phyloP scores from a whole-genome alignment of 2,888 invertebrate genomes.

The Mythimna pallens region DNA sequence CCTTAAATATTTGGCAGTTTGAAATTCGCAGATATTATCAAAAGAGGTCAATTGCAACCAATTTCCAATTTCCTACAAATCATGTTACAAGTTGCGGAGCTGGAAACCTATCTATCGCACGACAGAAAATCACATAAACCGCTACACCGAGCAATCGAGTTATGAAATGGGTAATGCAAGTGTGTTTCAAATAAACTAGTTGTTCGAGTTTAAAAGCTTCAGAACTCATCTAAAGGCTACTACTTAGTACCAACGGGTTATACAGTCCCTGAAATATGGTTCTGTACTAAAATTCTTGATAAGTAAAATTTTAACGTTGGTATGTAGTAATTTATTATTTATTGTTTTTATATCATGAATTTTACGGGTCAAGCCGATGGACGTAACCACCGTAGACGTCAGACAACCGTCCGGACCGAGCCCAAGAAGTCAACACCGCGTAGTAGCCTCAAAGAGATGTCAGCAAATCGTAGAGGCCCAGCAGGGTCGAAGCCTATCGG shows the following conservation, averaged over 20 bases:
- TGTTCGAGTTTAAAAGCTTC: not conserved
- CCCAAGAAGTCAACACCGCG: too few relatives aligned
- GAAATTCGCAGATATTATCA: slow-evolving; percentile 6
- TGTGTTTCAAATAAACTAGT: slow-evolving; percentile 21
- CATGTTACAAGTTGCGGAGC: slow-evolving; percentile 24
- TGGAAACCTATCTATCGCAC: slow-evolving; percentile 21
- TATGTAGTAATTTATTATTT: too few relatives aligned
- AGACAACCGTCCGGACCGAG: too few relatives aligned
- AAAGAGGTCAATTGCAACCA: slow-evolving; percentile 26
- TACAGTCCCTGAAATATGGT: too few relatives aligned
- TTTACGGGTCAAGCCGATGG: too few relatives aligned
- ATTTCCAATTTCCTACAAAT: slow-evolving; percentile 40
- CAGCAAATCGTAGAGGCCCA: too few relatives aligned
- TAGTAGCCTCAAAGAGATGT: too few relatives aligned
- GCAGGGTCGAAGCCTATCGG: too few relatives aligned
- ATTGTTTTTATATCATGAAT: too few relatives aligned
- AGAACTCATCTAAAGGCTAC: slow-evolving; percentile 8
- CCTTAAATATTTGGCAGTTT: not conserved
- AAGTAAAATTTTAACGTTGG: too few relatives aligned
- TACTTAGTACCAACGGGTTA: not conserved
- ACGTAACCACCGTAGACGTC: too few relatives aligned
- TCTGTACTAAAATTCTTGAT: too few relatives aligned
- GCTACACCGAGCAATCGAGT: slow-evolving; percentile 26
- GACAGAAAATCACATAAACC: slow-evolving; percentile 17
- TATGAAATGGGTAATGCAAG: slow-evolving; percentile 28